Base-by-base conservation (phyloP, 2,888 invertebrate species). In the Stenichneumon culpator region DNA sequence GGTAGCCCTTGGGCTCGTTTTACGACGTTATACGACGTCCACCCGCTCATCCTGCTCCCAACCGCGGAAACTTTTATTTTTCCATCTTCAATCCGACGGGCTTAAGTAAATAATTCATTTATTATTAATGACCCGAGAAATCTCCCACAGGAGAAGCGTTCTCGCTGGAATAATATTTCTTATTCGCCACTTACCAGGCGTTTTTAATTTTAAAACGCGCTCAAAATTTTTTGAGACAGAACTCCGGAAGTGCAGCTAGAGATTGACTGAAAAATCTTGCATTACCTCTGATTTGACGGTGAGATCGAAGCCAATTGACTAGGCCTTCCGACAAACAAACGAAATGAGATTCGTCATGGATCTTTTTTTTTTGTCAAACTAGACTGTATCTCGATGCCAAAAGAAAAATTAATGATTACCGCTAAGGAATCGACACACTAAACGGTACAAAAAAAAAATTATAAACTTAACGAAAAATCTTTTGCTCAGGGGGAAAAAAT, bases 81-180 rank as follows among this genome's bases (percentile, higher is more conserved):
- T 57, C 69, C 25, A 75, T 83, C 72, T 69, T 57, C 74, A 36
- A 72, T 47, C 60, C 36, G 50, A 32, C 63, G 52, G 60, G 19
- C 50, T 60, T 54, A 44, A 70, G 57, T 57, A 85, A 79, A 82
- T 75, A 75, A 85, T 85, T 67, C 65, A 82, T 79, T 82, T 75
- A 72, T 85, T 75, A 85, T 85, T 85, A 82, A 85, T 82, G 85
- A 82, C 70, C 11, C 50, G 84, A 39, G 74, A 57, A 82, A 79
- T 50, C 50, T 65, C 50, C 11, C n/a, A 44, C 28, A 25, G 16
- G 16, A 16, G 60, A 16, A 63, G 16, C 9, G n/a, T 63, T 28
- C 28, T 63, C 3, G 9, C 16, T 57, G 57, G 44, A 83, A 79
- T 80, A 83, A 83, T 73, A 74, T 75, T 70, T 86, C 65, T 63